Evolutionary conservation across 2,797 vertebrate genomes (phyloP).

Genomic region (Channa striata): DNA sequence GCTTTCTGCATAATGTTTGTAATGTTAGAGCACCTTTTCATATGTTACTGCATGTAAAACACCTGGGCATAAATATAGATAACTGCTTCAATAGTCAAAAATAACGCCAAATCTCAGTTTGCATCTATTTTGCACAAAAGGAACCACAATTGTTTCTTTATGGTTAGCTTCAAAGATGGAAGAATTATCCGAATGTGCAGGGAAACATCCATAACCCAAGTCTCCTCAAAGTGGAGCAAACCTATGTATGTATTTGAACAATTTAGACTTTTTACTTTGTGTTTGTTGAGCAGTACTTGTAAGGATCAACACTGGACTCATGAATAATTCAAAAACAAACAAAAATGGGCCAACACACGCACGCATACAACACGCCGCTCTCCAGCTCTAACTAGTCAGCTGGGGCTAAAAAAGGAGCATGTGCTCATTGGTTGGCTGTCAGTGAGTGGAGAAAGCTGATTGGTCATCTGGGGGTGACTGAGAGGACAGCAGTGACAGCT

Average conservation of each 20-base stretch:
- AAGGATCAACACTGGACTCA: conserved; percentile 56
- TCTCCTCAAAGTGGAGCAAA: conserved; percentile 20
- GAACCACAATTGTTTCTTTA: conserved; percentile 37
- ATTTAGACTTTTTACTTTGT: conserved; percentile 9
- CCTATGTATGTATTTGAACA: conserved; percentile 2
- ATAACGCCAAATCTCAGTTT: conserved; percentile 39
- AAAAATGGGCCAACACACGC: conserved; percentile 44
- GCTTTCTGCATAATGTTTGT: conserved; percentile 43
- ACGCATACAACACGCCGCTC: conserved; percentile 24
- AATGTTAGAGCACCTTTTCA: conserved; percentile 54
- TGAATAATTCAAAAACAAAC: conserved; percentile 71
- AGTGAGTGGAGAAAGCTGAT: conserved; percentile 44
- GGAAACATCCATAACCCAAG: conserved; percentile 28
- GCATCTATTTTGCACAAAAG: conserved; percentile 19
- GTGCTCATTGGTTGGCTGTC: conserved; percentile 54
- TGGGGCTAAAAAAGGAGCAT: conserved; percentile 42
- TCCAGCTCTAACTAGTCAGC: conserved; percentile 49
- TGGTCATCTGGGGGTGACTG: conserved; percentile 76
- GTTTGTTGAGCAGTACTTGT: conserved; percentile 60
- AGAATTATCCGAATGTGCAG: conserved; percentile 12
- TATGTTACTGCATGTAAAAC: conserved; percentile 73
- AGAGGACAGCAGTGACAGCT: conserved; percentile 79
- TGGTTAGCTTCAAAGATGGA: conserved; percentile 23
- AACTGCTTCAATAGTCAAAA: conserved; percentile 52
- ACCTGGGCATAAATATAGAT: conserved; percentile 42